A percentile compares a stretch with the other conserved stretches of the same genome.
These are phyloP conservation scores for Nestor notabilis DNA, from an alignment of 2,113 vertebrate species.

Conservation along the genomic window DNA sequence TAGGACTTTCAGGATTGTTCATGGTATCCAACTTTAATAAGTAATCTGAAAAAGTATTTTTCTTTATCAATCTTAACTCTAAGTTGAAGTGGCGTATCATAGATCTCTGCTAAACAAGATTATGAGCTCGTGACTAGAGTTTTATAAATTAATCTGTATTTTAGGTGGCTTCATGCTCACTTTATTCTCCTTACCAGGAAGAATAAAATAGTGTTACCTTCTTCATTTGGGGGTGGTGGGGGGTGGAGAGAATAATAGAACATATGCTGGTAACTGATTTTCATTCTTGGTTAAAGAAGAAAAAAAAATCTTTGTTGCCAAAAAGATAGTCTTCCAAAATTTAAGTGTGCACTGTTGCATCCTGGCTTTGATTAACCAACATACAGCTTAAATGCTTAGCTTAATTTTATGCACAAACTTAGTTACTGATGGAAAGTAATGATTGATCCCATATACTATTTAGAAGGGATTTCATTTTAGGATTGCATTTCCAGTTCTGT, in stretches of 20 bases:
- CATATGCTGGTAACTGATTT: neutral
- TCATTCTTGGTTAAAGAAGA: neutral
- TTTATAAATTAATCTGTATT: neutral
- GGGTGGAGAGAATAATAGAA: neutral
- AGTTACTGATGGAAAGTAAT: neutral
- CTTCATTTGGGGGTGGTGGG: neutral
- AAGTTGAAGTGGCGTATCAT: neutral
- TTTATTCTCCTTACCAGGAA: neutral
- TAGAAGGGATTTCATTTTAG: neutral
- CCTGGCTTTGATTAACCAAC: neutral
- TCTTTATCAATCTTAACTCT: slow-evolving; percentile 12
- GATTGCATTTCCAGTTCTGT: neutral
- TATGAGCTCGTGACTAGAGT: neutral
- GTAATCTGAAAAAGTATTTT: slow-evolving; percentile 12
- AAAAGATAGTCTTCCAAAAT: neutral
- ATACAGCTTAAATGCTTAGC: neutral
- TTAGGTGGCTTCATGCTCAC: neutral
- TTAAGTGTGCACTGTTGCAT: fast-evolving
- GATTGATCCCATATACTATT: neutral
- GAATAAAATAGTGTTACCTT: neutral
- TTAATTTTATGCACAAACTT: neutral
- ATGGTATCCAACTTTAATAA: neutral
- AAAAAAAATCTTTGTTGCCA: neutral
- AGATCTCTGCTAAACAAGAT: slow-evolving; percentile 37
- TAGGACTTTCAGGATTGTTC: neutral